A percentile compares a stretch with the other conserved stretches of the same genome.
phyloP scores from a whole-genome alignment of 2,888 invertebrate species.

The Caenorhabditis sp. region DNA sequence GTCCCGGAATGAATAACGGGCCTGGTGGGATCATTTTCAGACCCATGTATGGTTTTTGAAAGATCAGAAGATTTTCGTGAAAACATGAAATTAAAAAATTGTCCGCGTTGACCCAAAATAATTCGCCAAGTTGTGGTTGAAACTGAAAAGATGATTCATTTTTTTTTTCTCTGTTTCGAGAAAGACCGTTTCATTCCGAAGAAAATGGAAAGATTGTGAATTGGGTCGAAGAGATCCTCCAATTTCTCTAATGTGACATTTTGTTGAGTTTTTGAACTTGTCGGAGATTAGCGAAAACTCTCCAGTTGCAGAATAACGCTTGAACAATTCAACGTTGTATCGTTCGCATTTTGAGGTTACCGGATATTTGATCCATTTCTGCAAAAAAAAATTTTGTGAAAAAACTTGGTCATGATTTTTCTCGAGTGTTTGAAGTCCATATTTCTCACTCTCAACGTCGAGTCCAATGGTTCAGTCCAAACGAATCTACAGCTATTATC shows the following conservation, averaged over 20 bases:
- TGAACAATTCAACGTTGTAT: constrained; percentile 26
- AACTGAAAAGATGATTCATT: constrained; percentile 9
- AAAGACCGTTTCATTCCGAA: constrained; percentile 16
- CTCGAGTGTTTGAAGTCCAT: background rate
- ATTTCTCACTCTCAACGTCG: constrained; percentile 8
- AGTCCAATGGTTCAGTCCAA: constrained; percentile 36
- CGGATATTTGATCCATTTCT: constrained; percentile 26
- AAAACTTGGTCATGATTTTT: background rate
- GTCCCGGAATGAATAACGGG: constrained; percentile 23
- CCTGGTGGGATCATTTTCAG: constrained; percentile 16
- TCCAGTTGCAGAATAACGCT: constrained; percentile 30
- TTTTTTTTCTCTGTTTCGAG: background rate
- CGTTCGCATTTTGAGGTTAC: constrained; percentile 18
- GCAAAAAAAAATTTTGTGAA: background rate
- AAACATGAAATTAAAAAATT: constrained; percentile 45
- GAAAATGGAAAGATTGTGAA: constrained; percentile 8
- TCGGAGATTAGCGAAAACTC: constrained; percentile 22
- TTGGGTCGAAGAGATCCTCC: constrained; percentile 34
- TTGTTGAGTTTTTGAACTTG: constrained; percentile 5
- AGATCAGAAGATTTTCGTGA: constrained; percentile 19
- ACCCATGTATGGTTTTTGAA: constrained; percentile 45
- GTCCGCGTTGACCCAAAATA: constrained; percentile 44
- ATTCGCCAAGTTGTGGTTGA: constrained; percentile 10
- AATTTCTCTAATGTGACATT: constrained; percentile 33
- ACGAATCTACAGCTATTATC: constrained; percentile 41